These are phyloP conservation scores for Muscicapa comitata DNA, from an alignment of 2,797 vertebrate genomes.

Conservation along the genomic window DNA sequence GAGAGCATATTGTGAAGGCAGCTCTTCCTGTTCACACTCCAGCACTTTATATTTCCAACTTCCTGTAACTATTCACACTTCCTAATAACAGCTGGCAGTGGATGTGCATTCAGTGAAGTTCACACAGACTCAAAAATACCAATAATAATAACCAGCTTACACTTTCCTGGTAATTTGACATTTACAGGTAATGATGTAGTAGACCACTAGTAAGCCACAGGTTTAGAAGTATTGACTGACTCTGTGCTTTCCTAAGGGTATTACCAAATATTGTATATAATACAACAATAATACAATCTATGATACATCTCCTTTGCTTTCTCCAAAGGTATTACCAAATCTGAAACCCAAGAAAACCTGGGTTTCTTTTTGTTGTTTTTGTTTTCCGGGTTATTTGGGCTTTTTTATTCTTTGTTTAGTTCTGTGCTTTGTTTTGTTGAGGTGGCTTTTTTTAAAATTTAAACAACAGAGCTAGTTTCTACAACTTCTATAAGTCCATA, in stretches of 20 bases:
- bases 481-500: neutral
- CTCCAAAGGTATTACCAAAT: neutral
- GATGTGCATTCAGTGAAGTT: neutral
- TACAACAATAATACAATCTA: neutral
- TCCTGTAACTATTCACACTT: conserved; percentile 33
- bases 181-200: neutral
- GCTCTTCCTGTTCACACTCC: conserved; percentile 20
- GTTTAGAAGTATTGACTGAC: neutral
- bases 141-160: neutral
- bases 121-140: neutral
- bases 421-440: neutral
- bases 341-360: neutral
- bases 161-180: neutral
- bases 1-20: neutral
- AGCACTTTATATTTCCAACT: neutral
- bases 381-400: neutral
- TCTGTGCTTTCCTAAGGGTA: neutral
- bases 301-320: neutral
- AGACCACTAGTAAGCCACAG: neutral
- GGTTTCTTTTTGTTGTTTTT: neutral
- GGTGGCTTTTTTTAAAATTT: neutral
- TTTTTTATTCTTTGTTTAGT: neutral
- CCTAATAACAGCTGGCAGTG: neutral
- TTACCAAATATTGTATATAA: neutral
- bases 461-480: neutral